Percentiles rank a stretch among this genome's conserved stretches.
phyloP scores from a whole-genome alignment of 30 jellyfish, hydroid and myxozoan species.

The Hydractinia echinata region DNA sequence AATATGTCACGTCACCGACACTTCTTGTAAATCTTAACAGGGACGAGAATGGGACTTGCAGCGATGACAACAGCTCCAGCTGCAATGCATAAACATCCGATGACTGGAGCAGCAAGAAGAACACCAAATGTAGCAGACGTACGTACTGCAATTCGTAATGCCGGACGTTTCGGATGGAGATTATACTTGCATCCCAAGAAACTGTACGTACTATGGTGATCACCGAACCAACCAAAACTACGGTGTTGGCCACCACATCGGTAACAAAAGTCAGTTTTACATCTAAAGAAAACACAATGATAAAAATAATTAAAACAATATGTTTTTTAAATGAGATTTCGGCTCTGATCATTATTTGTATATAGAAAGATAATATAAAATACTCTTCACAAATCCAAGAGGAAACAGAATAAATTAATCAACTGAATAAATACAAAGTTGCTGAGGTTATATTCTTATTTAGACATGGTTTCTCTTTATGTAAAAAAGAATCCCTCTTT shows the following conservation, averaged over 20 bases:
- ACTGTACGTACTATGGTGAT: slow-evolving; percentile 58
- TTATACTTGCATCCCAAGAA: slow-evolving; percentile 75
- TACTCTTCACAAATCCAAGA: too few species aligned
- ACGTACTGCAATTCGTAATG: slow-evolving; percentile 49
- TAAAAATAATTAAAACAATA: neutral
- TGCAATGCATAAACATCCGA: slow-evolving; percentile 23
- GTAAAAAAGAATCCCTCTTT: too few species aligned
- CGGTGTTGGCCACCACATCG: slow-evolving; percentile 61
- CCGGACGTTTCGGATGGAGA: slow-evolving; percentile 53
- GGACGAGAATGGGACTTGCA: too few species aligned
- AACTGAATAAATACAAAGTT: too few species aligned
- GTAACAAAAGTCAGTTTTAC: slow-evolving; percentile 79
- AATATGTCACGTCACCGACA: too few species aligned
- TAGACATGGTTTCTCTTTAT: too few species aligned
- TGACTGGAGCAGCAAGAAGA: slow-evolving; percentile 36
- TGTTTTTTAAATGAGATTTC: neutral
- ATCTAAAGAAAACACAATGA: slow-evolving; percentile 31
- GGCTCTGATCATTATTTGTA: too few species aligned
- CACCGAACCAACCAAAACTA: slow-evolving; percentile 59
- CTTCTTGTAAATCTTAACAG: too few species aligned
- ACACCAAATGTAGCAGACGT: slow-evolving; percentile 39
- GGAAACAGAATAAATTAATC: too few species aligned
- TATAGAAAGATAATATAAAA: too few species aligned
- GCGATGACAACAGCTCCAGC: slow-evolving; percentile 29
- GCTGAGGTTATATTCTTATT: too few species aligned